Evolutionary conservation across 1,140 invertebrate species (phyloP), one percentile per base, ranked within the genome.

Genomic region (Drosophila ficusphila): DNA sequence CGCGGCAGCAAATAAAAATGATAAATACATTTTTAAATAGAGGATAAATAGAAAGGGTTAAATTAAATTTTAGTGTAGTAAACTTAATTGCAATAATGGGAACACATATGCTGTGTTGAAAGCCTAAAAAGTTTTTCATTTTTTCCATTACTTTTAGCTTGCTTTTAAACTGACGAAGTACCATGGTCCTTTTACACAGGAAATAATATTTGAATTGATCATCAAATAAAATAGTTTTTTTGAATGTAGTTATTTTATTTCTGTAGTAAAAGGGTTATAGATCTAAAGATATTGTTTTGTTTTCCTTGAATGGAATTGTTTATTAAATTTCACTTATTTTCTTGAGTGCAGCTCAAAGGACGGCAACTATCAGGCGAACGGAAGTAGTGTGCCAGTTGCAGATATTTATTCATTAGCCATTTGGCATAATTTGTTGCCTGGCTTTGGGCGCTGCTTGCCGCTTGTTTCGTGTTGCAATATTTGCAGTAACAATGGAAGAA

Each of bases 361-460:
- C 11, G 5, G 6, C 4, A 18, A 29, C 29, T 47, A 33, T 31
- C 5, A 11, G 14, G 21, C 4, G 11, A 3, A 21, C 12, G 19
- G 33, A 39, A 31, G 11, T 39, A 33, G 47, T 21, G 29, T 34
- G 14, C 27, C 16, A 39, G 9, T 18, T 58, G 42, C 33, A 62
- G 29, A 79, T 64, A 85, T 86, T 85, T 86, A 86, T 85, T 85
- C 79, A 85, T 85, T 85, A 85, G 81, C 70, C 60, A 81, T 70
- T 70, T 34, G 61, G 60, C 34, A 58, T 77, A 69, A 77, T 85
- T 79, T 62, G 81, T 71, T 73, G 53, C 25, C 27, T 60, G 3
- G 71, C 76, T 73, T 52, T 65, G 58, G 61, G 64, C 64, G 25
- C 42, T 42, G n/a, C n/a, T n/a, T n/a, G n/a, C 34, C 14, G 7